Evolutionary conservation across 2,888 invertebrate genomes (phyloP).

Genomic region (Abrostola tripartita): DNA sequence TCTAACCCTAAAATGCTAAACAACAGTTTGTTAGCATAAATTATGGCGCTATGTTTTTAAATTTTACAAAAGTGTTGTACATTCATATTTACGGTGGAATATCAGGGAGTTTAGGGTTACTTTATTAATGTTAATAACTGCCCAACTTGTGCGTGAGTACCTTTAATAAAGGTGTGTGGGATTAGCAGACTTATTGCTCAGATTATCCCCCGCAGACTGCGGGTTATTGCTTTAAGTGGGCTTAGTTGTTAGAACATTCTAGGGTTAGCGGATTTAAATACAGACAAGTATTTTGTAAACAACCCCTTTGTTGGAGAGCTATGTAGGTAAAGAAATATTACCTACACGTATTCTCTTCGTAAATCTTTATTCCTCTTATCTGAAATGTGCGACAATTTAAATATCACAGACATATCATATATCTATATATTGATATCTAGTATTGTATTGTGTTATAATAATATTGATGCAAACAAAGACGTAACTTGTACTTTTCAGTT

Average conservation of each 20-base stretch:
- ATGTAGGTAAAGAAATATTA: neutral
- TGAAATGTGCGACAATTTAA: too few species aligned
- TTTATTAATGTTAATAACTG: slow-evolving; percentile 39
- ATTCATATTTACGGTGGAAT: slow-evolving; percentile 13
- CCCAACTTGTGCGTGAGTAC: slow-evolving; percentile 35
- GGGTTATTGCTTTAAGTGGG: slow-evolving; percentile 40
- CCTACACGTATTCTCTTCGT: too few species aligned
- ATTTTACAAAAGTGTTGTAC: slow-evolving; percentile 6
- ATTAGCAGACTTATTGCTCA: slow-evolving; percentile 60
- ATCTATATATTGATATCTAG: too few species aligned
- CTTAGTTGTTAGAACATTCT: slow-evolving; percentile 8
- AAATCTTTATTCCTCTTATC: too few species aligned
- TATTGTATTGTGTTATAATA: too few species aligned
- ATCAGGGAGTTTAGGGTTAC: slow-evolving; percentile 14
- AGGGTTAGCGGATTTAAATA: neutral
- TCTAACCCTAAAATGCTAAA: neutral
- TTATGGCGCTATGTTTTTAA: neutral
- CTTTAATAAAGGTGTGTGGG: slow-evolving; percentile 60
- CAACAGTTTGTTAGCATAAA: neutral
- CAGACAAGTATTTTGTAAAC: neutral
- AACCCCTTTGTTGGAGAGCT: too few species aligned
- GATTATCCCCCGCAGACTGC: slow-evolving; percentile 51
- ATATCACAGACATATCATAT: too few species aligned
- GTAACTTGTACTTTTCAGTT: too few species aligned
- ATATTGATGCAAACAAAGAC: too few species aligned